Percentiles rank a stretch among this genome's conserved stretches.
phyloP scores from a whole-genome alignment of 2,113 vertebrate species.

The Oreotrochilus melanogaster region DNA sequence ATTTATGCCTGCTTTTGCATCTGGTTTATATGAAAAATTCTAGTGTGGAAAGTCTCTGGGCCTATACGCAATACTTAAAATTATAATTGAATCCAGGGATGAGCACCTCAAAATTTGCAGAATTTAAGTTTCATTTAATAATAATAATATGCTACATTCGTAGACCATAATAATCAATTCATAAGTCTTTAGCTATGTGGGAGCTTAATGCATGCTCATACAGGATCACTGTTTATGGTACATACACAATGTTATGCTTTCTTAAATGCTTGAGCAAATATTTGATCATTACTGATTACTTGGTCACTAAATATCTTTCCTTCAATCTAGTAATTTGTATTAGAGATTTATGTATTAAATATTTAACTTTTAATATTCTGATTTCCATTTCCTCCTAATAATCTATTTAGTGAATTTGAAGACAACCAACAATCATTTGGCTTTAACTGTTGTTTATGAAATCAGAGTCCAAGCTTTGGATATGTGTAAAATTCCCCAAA shows the following conservation, averaged over 20 bases:
- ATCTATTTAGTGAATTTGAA: neutral
- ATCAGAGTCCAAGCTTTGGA: neutral
- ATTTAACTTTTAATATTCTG: neutral
- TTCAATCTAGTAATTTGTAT: neutral
- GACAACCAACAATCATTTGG: neutral
- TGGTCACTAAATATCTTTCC: neutral
- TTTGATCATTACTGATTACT: neutral
- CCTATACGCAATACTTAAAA: neutral
- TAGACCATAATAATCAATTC: neutral
- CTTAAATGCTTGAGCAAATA: neutral
- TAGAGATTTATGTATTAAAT: neutral
- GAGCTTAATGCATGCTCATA: neutral
- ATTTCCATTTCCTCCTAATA: neutral
- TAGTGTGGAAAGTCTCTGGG: neutral
- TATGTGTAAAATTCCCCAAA: neutral
- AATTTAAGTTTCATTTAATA: neutral
- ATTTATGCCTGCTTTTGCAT: neutral
- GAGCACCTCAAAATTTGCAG: neutral
- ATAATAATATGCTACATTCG: neutral
- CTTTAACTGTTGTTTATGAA: neutral
- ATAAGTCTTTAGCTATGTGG: neutral
- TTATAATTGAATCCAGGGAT: neutral
- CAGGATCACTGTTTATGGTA: neutral
- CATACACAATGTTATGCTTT: rapidly evolving
- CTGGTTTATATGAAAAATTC: neutral